A percentile compares a stretch with the other conserved stretches of the same genome.
These are phyloP conservation scores for Tenodera sinensis DNA, from an alignment of 2,888 invertebrate genomes.

Conservation along the genomic window DNA sequence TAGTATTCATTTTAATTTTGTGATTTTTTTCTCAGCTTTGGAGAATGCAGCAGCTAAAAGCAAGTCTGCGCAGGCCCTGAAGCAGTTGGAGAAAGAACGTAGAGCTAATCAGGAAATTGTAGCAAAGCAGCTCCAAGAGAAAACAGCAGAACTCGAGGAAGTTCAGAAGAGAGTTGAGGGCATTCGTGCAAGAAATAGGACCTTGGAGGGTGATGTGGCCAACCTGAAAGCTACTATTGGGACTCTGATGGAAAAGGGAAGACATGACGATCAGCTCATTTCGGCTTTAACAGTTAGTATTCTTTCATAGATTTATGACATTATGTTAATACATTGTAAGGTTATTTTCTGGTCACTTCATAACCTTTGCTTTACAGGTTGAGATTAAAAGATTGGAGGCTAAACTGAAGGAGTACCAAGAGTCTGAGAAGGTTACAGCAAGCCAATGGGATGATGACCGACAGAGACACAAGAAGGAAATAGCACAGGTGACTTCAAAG, in stretches of 20 bases:
- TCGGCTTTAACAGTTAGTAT: slow-evolving; percentile 55
- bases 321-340: too few species aligned
- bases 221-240: slow-evolving; percentile 56
- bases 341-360: background rate
- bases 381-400: background rate
- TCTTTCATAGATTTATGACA: background rate
- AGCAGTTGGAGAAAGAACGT: slow-evolving; percentile 23
- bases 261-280: slow-evolving; percentile 60
- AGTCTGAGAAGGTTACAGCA: background rate
- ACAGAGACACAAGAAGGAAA: background rate
- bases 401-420: background rate
- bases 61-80: slow-evolving; percentile 26
- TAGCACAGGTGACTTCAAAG: background rate
- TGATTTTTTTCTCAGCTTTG: background rate
- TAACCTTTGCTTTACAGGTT: background rate
- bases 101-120: slow-evolving; percentile 19
- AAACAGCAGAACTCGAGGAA: slow-evolving; percentile 30
- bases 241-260: slow-evolving; percentile 59
- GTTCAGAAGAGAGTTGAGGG: slow-evolving; percentile 55
- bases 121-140: slow-evolving; percentile 23
- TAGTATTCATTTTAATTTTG: too few species aligned
- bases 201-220: slow-evolving; percentile 61
- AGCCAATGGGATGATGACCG: background rate
- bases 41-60: slow-evolving; percentile 36
- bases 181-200: slow-evolving; percentile 62